Conservation (phyloP, 2,113 vertebrate genomes). For the Nycticryphes semicollaris region DNA sequence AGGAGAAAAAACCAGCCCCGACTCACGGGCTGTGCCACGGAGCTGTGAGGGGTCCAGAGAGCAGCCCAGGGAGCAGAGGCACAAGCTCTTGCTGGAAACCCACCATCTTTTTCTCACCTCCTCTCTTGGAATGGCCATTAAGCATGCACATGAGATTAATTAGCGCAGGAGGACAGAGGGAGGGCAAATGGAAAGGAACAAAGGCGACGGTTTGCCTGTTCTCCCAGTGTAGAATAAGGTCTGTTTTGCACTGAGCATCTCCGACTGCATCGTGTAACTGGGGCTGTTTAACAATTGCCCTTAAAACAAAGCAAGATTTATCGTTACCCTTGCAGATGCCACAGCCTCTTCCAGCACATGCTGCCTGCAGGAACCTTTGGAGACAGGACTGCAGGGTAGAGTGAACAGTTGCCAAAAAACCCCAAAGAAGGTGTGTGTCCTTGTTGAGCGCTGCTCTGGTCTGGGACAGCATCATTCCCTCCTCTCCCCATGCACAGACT, state of each 20-base stretch:
- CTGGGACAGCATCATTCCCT: not conserved
- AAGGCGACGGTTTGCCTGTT: not conserved
- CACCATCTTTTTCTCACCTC: not conserved
- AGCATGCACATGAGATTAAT: conserved; percentile 13
- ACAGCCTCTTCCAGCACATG: not conserved
- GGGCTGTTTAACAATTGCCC: not conserved
- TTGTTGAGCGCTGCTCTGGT: not conserved
- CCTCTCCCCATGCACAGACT: rapidly evolving
- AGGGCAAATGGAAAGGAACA: not conserved
- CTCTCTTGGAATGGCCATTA: not conserved
- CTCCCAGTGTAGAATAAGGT: not conserved
- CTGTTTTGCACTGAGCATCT: not conserved
- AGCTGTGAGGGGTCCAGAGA: not conserved
- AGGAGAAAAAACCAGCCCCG: not conserved
- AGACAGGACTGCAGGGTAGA: not conserved
- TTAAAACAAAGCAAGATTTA: not conserved
- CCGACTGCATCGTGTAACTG: not conserved
- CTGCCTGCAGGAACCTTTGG: not conserved
- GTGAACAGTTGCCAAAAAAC: not conserved
- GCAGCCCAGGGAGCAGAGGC: not conserved
- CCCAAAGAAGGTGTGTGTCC: rapidly evolving
- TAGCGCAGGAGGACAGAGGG: not conserved
- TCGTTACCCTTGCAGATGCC: not conserved
- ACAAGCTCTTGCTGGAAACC: not conserved
- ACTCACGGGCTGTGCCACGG: not conserved